phyloP scores from a whole-genome alignment of 2,888 invertebrate species.

The Mystacides longicornis region DNA sequence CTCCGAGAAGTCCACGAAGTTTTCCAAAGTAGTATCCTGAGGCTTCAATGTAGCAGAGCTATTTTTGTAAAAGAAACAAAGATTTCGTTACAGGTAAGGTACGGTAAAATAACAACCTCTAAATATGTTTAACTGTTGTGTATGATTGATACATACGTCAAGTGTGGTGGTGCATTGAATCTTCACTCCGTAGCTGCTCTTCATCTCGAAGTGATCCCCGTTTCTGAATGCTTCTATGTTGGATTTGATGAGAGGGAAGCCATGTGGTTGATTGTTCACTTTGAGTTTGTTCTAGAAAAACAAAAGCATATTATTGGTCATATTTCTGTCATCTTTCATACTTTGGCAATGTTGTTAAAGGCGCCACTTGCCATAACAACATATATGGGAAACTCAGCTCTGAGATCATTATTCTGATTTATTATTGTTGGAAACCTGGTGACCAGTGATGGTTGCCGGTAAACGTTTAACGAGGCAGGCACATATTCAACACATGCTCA shows the following conservation, averaged over 20 bases:
- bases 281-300: slow-evolving; percentile 47
- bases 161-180: slow-evolving; percentile 53
- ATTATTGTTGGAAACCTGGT: too few species aligned
- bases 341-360: too few species aligned
- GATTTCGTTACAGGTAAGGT: too few species aligned
- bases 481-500: too few species aligned
- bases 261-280: slow-evolving; percentile 58
- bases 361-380: too few species aligned
- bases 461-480: too few species aligned
- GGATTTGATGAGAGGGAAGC: slow-evolving; percentile 58
- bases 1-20: slow-evolving; percentile 79
- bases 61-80: background rate
- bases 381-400: too few species aligned
- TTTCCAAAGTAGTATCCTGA: slow-evolving; percentile 85
- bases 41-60: slow-evolving; percentile 60
- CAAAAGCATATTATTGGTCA: background rate
- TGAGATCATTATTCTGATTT: too few species aligned
- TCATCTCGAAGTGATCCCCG: slow-evolving; percentile 50
- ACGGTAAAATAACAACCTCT: too few species aligned
- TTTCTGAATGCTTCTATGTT: slow-evolving; percentile 56
- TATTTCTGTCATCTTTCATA: background rate
- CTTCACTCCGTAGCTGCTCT: slow-evolving; percentile 56
- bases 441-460: too few species aligned
- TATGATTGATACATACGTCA: slow-evolving; percentile 35
- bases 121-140: too few species aligned